Percentiles rank a stretch among this genome's conserved stretches.
Conservation (phyloP, 2,113 vertebrate genomes). For the Apteryx mantelli region DNA sequence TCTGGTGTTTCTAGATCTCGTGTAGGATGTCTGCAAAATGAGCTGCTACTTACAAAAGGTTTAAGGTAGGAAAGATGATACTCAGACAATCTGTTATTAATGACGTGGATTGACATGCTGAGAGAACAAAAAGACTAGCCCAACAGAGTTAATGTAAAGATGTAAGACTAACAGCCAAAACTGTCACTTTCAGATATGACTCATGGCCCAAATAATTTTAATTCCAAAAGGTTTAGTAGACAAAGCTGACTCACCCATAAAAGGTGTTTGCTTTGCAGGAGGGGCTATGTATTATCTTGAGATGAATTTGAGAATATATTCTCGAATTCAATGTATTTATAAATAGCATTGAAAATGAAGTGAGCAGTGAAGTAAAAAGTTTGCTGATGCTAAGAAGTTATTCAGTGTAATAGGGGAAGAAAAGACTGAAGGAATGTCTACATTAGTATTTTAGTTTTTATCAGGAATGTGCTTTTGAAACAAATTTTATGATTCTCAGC, state of each 20-base stretch:
- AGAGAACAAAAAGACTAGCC: not conserved
- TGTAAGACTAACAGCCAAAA: not conserved
- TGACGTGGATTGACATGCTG: not conserved
- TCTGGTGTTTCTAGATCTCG: not conserved
- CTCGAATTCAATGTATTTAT: not conserved
- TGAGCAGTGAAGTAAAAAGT: not conserved
- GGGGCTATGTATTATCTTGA: not conserved
- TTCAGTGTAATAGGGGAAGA: not conserved
- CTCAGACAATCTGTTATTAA: not conserved
- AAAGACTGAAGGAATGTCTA: not conserved
- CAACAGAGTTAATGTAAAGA: not conserved
- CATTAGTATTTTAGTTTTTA: not conserved
- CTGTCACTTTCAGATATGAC: conserved; percentile 1
- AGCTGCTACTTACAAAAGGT: not conserved
- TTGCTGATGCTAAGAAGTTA: not conserved
- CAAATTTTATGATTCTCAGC: not conserved
- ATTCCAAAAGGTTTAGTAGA: not conserved
- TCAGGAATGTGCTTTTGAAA: not conserved
- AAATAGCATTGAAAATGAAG: not conserved
- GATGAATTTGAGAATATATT: not conserved
- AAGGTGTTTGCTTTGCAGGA: not conserved
- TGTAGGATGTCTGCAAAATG: not conserved
- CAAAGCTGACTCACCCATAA: conserved; percentile 27
- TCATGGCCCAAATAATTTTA: conserved; percentile 34
- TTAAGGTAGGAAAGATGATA: not conserved